Percentiles rank a stretch among this genome's conserved stretches.
These are phyloP conservation scores for Andrena cerasifolii DNA, from an alignment of 1,140 invertebrate genomes.

Conservation along the genomic window DNA sequence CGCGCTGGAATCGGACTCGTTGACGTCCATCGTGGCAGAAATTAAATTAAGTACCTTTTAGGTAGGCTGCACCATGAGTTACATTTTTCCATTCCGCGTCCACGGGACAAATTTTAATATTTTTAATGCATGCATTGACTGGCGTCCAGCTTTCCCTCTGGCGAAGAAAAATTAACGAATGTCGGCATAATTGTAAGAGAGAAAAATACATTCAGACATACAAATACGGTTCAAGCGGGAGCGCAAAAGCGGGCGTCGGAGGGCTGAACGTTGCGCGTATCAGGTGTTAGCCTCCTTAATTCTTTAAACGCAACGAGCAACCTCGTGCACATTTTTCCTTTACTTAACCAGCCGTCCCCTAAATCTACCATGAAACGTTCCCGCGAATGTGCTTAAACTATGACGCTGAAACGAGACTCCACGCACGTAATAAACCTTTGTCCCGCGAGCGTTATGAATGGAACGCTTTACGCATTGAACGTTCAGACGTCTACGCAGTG, in stretches of 20 bases:
- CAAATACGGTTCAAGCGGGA: slow-evolving; percentile 35
- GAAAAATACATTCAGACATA: slow-evolving; percentile 21
- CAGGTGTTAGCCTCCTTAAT: not conserved
- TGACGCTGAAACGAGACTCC: slow-evolving; percentile 9
- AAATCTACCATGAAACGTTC: slow-evolving; percentile 22
- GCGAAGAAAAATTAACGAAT: slow-evolving; percentile 5
- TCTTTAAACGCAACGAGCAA: not conserved
- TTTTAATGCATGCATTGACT: slow-evolving; percentile 33
- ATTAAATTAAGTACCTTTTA: slow-evolving; percentile 45
- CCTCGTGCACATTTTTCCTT: not conserved
- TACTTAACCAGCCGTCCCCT: slow-evolving; percentile 6
- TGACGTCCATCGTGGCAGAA: slow-evolving; percentile 33
- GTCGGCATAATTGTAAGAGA: slow-evolving; percentile 5
- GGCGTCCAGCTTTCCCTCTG: not conserved
- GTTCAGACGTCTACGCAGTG: not conserved
- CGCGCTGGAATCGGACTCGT: slow-evolving; percentile 35
- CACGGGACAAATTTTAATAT: slow-evolving; percentile 26
- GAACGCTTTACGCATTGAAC: not conserved
- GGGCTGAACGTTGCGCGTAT: not conserved
- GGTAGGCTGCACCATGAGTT: slow-evolving; percentile 5
- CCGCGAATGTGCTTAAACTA: not conserved
- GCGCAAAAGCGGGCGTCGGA: not conserved
- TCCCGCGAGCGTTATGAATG: not conserved
- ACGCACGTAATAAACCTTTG: slow-evolving; percentile 1
- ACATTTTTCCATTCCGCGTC: not conserved